These are phyloP conservation scores for Callaeas wilsoni DNA, from an alignment of 2,113 vertebrate species.

Conservation along the genomic window DNA sequence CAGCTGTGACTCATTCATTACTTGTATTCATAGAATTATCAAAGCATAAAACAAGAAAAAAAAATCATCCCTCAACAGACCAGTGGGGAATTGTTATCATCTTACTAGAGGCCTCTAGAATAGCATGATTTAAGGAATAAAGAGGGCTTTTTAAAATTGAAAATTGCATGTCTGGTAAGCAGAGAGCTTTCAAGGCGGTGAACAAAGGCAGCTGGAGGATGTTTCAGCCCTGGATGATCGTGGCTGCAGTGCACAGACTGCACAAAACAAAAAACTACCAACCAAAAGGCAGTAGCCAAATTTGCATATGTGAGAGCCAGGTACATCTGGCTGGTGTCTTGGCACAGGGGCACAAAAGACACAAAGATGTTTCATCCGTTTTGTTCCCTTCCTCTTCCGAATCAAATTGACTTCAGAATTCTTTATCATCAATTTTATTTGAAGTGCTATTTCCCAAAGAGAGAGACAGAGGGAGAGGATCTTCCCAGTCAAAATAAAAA, in stretches of 20 bases:
- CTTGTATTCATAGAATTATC: not conserved
- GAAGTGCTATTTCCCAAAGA: not conserved
- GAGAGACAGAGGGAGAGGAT: not conserved
- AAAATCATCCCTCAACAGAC: not conserved
- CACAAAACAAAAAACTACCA: not conserved
- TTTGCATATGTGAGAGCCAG: not conserved
- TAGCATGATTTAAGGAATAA: constrained; percentile 19
- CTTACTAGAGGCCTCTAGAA: not conserved
- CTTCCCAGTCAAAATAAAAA: not conserved
- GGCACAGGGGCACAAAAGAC: not conserved
- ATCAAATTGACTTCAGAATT: not conserved
- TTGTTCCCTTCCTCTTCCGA: not conserved
- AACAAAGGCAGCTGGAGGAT: constrained; percentile 27
- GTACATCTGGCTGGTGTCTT: not conserved
- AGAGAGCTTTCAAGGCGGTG: not conserved
- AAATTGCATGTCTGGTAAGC: constrained; percentile 30
- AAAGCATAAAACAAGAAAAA: not conserved
- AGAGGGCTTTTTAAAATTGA: constrained; percentile 12
- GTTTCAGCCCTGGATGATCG: not conserved
- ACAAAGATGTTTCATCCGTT: not conserved
- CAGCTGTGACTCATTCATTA: not conserved
- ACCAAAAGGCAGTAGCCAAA: not conserved
- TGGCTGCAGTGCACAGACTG: not conserved
- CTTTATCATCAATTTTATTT: not conserved
- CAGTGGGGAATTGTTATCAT: constrained; percentile 1